These are phyloP conservation scores for Loxodonta africana DNA, from an alignment of 2,113 vertebrate species.

Conservation along the genomic window DNA sequence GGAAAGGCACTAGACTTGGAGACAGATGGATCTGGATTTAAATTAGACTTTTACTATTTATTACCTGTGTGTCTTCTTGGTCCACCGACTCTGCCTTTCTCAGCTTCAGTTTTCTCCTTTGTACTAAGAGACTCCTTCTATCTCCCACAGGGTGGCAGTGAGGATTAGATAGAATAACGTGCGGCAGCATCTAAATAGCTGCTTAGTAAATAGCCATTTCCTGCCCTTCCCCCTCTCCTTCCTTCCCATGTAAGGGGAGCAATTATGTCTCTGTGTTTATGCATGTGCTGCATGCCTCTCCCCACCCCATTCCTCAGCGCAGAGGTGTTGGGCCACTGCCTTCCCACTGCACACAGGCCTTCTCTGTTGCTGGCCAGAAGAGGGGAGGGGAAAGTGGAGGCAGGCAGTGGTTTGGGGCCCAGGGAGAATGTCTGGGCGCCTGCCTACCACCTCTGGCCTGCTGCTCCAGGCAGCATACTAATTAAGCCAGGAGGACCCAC, in stretches of 20 bases:
- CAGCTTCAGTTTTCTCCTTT: constrained; percentile 53
- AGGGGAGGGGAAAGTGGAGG: neutral
- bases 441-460: constrained; percentile 71
- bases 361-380: constrained; percentile 71
- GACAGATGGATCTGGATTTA: neutral
- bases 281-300: constrained; percentile 56
- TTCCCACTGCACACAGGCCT: constrained; percentile 68
- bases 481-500: constrained; percentile 26
- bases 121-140: neutral
- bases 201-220: constrained; percentile 75
- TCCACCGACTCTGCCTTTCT: neutral
- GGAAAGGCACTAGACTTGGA: neutral
- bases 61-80: neutral
- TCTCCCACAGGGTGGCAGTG: neutral
- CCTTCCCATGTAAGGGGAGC: constrained; percentile 51
- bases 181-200: constrained; percentile 50
- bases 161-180: constrained; percentile 60
- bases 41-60: neutral
- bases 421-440: constrained; percentile 73
- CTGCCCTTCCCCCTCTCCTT: constrained; percentile 51
- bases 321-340: constrained; percentile 70
- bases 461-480: constrained; percentile 61
- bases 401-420: constrained; percentile 69
- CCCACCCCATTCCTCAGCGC: constrained; percentile 64
- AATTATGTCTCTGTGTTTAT: constrained; percentile 74